Evolutionary conservation across 2,113 vertebrate species (phyloP).

Genomic region (Pygoscelis adeliae): DNA sequence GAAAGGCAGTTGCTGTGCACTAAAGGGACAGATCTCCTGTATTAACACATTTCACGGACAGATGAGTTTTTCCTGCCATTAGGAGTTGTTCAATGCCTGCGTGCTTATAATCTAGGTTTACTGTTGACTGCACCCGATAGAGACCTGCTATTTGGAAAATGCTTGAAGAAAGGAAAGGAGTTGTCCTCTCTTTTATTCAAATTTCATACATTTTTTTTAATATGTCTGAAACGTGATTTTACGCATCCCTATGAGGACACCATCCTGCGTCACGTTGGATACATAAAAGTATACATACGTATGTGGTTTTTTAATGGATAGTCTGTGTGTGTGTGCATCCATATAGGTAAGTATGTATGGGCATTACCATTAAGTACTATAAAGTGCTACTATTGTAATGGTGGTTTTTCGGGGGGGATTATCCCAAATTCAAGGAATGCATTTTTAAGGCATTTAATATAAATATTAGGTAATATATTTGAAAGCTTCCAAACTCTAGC

Average conservation of each 20-base stretch:
- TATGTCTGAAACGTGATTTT: not conserved
- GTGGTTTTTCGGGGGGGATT: not conserved
- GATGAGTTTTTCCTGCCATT: not conserved
- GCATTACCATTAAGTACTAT: not conserved
- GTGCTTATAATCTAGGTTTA: not conserved
- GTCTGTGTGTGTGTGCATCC: not conserved
- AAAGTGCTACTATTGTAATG: not conserved
- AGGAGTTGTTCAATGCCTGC: not conserved
- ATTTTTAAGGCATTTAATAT: not conserved
- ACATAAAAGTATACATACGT: not conserved
- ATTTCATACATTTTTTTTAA: not conserved
- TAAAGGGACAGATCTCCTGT: not conserved
- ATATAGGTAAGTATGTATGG: not conserved
- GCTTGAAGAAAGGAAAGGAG: not conserved
- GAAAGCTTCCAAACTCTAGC: not conserved
- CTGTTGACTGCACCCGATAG: not conserved
- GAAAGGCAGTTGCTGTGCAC: not conserved
- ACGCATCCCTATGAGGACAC: not conserved
- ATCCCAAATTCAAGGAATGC: not conserved
- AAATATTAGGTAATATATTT: not conserved
- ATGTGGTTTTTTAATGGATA: not conserved
- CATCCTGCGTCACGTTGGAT: not conserved
- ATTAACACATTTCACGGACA: not conserved
- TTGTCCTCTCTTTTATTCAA: not conserved
- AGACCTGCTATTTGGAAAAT: not conserved